These are phyloP conservation scores for Eutrigla gurnardus DNA, from an alignment of 2,797 vertebrate species.

Conservation along the genomic window DNA sequence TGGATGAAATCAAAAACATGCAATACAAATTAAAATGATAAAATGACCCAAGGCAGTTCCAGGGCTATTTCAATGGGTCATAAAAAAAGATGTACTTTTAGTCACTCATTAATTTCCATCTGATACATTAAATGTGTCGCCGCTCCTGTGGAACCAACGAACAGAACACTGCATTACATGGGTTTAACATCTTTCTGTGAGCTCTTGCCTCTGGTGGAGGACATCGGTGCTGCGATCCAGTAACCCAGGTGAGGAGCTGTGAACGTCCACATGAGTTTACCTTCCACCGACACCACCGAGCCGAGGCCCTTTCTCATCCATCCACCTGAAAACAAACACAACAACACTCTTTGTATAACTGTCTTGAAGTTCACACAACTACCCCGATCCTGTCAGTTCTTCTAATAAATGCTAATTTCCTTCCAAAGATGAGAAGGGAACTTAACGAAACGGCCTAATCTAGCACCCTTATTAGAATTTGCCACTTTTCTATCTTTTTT, in stretches of 20 bases:
- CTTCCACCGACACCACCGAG: slow-evolving; percentile 79
- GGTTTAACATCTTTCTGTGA: not conserved
- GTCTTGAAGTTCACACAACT: not conserved
- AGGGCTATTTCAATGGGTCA: not conserved
- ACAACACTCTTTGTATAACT: not conserved
- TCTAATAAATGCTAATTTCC: not conserved
- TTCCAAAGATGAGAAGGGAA: not conserved
- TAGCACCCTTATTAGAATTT: not conserved
- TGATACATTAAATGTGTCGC: not conserved
- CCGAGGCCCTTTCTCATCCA: slow-evolving; percentile 91
- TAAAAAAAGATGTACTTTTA: not conserved
- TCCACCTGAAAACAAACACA: slow-evolving; percentile 79
- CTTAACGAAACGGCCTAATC: not conserved
- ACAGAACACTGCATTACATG: not conserved
- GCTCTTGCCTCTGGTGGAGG: slow-evolving; percentile 82
- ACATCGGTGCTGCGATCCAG: slow-evolving; percentile 91
- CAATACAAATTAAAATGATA: not conserved
- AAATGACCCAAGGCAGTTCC: not conserved
- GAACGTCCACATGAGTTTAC: slow-evolving; percentile 87
- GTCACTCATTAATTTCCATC: not conserved
- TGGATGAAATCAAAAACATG: not conserved
- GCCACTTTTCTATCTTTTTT: not conserved
- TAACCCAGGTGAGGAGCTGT: slow-evolving; percentile 90
- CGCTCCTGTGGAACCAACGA: not conserved
- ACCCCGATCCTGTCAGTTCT: not conserved